Percentiles rank a stretch among this genome's conserved stretches.
phyloP scores from a whole-genome alignment of 2,113 vertebrate species.

The Vireo altiloquus region DNA sequence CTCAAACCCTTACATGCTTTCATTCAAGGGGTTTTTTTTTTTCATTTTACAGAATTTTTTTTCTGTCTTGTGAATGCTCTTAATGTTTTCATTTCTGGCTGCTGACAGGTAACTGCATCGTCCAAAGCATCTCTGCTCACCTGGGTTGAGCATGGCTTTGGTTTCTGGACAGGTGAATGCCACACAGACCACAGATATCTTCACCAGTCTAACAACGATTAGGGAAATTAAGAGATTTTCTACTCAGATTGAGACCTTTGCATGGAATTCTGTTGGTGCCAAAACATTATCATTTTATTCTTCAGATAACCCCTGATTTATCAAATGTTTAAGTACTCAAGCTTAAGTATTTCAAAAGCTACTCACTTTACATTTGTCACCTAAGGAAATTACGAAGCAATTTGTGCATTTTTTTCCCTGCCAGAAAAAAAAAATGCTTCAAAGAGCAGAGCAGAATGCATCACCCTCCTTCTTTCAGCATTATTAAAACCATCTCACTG shows the following conservation, averaged over 20 bases:
- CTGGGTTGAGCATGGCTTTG: not conserved
- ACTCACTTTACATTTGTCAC: not conserved
- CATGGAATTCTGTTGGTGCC: not conserved
- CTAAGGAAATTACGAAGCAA: not conserved
- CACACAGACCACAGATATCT: not conserved
- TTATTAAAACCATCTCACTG: not conserved
- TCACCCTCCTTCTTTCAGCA: not conserved
- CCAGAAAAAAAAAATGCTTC: not conserved
- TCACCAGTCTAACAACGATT: not conserved
- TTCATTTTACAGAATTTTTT: not conserved
- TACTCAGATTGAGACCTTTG: not conserved
- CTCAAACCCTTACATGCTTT: not conserved
- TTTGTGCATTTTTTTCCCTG: not conserved
- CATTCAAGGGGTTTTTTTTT: not conserved
- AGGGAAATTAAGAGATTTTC: not conserved
- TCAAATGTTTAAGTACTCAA: not conserved
- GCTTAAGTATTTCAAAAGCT: not conserved
- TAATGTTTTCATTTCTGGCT: not conserved
- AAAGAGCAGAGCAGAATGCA: not conserved
- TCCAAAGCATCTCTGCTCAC: not conserved
- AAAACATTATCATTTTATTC: not conserved
- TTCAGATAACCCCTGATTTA: not conserved
- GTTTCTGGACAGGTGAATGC: not conserved
- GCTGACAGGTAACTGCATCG: not conserved
- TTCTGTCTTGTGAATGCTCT: not conserved